A percentile compares a stretch with the other conserved stretches of the same genome.
Evolutionary conservation across 2,888 invertebrate species (phyloP).

Genomic region (Erannis defoliaria): DNA sequence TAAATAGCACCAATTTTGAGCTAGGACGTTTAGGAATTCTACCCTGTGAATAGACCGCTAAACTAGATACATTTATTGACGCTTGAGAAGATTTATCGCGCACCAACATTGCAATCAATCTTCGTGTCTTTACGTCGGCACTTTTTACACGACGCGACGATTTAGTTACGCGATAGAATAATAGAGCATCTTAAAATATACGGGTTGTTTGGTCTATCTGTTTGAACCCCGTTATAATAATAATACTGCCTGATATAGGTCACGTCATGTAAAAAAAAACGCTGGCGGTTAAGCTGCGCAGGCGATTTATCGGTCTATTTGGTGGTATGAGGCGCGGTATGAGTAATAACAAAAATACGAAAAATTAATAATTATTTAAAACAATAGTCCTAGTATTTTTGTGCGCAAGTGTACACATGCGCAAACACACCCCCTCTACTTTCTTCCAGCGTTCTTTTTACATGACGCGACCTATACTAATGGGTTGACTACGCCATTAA

Average conservation of each 20-base stretch:
- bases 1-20: conserved; percentile 22
- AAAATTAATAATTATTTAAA: too few species aligned
- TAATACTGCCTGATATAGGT: background rate
- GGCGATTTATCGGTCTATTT: too few species aligned
- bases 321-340: too few species aligned
- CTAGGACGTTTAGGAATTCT: conserved; percentile 10
- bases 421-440: too few species aligned
- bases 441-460: too few species aligned
- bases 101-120: conserved; percentile 38
- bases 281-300: too few species aligned
- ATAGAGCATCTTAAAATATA: background rate
- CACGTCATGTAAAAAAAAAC: background rate
- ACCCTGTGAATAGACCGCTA: conserved; percentile 32
- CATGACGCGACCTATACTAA: too few species aligned
- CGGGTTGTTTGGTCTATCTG: background rate
- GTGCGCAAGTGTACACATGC: too few species aligned
- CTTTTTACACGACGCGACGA: background rate
- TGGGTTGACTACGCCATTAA: too few species aligned
- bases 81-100: conserved; percentile 47
- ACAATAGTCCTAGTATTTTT: too few species aligned
- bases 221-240: background rate
- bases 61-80: conserved; percentile 42
- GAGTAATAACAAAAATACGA: too few species aligned
- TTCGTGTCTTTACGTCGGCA: conserved; percentile 26
- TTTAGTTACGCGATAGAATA: conserved; percentile 1